A percentile compares a stretch with the other conserved stretches of the same genome.
Conservation (phyloP, 2,888 invertebrate species). For the Drosophila sordidapex region DNA sequence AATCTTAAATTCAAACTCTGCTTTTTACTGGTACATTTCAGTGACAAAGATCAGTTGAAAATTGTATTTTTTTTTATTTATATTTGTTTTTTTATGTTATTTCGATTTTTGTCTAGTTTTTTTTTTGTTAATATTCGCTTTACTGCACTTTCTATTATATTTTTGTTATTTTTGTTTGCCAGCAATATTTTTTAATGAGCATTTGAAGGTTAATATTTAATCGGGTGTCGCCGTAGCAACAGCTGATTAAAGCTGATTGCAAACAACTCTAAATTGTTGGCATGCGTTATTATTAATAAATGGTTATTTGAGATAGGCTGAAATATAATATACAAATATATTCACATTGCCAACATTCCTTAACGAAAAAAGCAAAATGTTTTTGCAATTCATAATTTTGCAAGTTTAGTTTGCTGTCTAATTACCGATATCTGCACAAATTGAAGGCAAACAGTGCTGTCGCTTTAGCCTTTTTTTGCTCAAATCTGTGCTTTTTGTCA, state of each 20-base stretch:
- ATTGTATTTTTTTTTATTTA: not conserved
- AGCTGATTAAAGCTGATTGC: constrained; percentile 32
- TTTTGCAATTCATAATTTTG: not conserved
- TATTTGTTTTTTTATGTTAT: not conserved
- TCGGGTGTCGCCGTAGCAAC: constrained; percentile 38
- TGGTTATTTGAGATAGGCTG: not conserved
- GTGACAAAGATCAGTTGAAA: not conserved
- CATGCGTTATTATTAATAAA: not conserved
- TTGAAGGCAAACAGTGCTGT: not conserved
- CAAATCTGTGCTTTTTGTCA: not conserved
- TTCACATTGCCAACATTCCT: not conserved
- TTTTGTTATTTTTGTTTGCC: not conserved
- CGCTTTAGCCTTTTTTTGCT: not conserved
- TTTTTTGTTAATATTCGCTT: not conserved
- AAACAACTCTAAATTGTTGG: constrained; percentile 10
- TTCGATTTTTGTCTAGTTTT: not conserved
- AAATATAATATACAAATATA: not conserved
- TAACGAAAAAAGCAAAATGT: not conserved
- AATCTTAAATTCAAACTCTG: constrained; percentile 9
- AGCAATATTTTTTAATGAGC: constrained; percentile 27
- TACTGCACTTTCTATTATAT: not conserved
- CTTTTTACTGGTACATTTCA: not conserved
- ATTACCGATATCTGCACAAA: not conserved
- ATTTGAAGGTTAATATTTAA: constrained; percentile 45
- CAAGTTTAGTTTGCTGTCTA: not conserved